These are phyloP conservation scores for Geopemphigus sp. DNA, from an alignment of 1,140 invertebrate genomes.

Conservation along the genomic window DNA sequence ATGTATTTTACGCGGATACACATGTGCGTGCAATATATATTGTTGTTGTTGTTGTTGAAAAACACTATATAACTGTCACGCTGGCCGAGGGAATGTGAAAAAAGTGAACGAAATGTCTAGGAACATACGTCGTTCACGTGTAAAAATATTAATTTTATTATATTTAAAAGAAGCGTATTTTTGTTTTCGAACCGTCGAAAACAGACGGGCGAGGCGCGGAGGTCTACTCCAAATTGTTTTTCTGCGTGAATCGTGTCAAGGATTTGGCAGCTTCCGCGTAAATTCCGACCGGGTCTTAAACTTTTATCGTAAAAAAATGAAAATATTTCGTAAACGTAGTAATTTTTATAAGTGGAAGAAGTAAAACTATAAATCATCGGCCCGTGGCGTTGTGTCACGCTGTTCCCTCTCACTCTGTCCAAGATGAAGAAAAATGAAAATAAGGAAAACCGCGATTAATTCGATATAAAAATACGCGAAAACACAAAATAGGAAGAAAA, in stretches of 20 bases:
- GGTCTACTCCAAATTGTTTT: neutral
- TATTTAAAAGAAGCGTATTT: neutral
- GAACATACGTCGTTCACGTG: neutral
- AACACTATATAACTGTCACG: neutral
- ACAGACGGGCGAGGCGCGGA: neutral
- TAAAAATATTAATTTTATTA: too few relatives aligned
- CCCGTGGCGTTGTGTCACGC: neutral
- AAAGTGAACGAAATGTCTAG: neutral
- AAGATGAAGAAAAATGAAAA: too few relatives aligned
- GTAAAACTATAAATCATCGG: neutral
- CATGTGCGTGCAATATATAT: too few relatives aligned
- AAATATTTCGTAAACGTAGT: neutral
- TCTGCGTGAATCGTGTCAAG: slow-evolving; percentile 16
- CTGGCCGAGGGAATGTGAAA: neutral
- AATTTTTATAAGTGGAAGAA: neutral
- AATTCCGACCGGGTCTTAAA: neutral
- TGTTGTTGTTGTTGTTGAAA: too few relatives aligned
- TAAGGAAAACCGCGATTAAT: neutral
- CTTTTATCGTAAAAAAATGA: neutral
- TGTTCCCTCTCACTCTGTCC: too few relatives aligned
- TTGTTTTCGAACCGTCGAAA: neutral
- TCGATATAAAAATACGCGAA: neutral
- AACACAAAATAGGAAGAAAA: too few relatives aligned
- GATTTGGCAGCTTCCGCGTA: slow-evolving; percentile 21
- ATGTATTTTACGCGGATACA: too few relatives aligned